Evolutionary conservation across 2,797 vertebrate species (phyloP).

Genomic region (Xiphorhynchus erythropygius): DNA sequence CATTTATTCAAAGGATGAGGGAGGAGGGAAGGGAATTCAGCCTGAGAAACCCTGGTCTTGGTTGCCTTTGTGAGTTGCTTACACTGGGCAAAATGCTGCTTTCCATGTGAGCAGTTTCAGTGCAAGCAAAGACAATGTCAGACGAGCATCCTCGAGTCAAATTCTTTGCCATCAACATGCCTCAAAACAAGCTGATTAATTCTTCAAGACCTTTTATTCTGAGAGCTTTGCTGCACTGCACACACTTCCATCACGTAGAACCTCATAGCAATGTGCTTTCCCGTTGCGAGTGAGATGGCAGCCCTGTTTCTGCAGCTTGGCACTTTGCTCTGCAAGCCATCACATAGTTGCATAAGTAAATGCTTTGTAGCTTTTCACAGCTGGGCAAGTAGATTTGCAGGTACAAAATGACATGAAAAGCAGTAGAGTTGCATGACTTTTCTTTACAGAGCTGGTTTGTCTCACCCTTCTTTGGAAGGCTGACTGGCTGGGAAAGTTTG

Average conservation of each 20-base stretch:
- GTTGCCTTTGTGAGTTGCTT: constrained; percentile 11
- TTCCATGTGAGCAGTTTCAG: not conserved
- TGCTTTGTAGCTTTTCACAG: not conserved
- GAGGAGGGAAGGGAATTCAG: not conserved
- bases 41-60: not conserved
- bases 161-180: not conserved
- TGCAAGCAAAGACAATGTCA: not conserved
- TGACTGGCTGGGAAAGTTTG: not conserved
- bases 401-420: not conserved
- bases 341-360: not conserved
- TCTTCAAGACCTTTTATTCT: constrained; percentile 9
- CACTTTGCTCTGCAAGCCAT: not conserved
- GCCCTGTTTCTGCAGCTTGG: not conserved
- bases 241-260: not conserved
- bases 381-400: not conserved
- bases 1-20: constrained; percentile 41
- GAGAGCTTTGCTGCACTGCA: not conserved
- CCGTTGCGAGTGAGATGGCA: not conserved
- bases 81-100: not conserved
- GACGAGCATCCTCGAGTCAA: not conserved
- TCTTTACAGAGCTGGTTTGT: not conserved
- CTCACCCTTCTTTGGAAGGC: not conserved
- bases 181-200: constrained; percentile 9
- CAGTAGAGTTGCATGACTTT: not conserved
- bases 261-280: not conserved